Evolutionary conservation across 2,888 invertebrate species (phyloP), one percentile per base, ranked within the genome.

Genomic region (Hyalella azteca): DNA sequence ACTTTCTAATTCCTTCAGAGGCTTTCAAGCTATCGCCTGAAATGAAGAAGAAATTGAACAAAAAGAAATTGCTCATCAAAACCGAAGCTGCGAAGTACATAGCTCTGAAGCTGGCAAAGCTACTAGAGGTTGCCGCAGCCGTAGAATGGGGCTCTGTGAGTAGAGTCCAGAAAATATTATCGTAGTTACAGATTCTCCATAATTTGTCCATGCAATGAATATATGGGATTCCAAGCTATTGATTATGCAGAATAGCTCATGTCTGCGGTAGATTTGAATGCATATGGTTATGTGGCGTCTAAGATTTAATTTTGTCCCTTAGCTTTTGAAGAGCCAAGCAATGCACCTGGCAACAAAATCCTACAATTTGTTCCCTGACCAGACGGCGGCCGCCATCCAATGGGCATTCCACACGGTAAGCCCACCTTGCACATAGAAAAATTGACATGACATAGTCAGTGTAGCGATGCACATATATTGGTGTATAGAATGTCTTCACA

Each of bases 361-460:
- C 3, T 54, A 54, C 54, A 29, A 29, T 5, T 29, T 54, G 1
- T 54, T 54, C 54, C 54, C 54, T 3, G 54, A 54, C 54, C 54
- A 54, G 26, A 54, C 54, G 0, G 54, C 54, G 1, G 54, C 54
- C 4, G 54, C 54, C 26, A 54, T 54, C 9, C 54, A 54, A 13
- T 54, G 54, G 54, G 54, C 54, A 5, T 54, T 54, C 54, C 54
- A 54, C 26, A 54, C 54, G 54, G 54, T 54, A 29, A 54, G 54
- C 15, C n/a, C n/a, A n/a, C n/a, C n/a, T n/a, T n/a, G n/a, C n/a
- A n/a, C n/a, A n/a, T n/a, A n/a, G n/a, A n/a, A n/a, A n/a, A n/a
- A n/a, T n/a, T n/a, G n/a, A n/a, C n/a, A n/a, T n/a, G n/a, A n/a
- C n/a, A n/a, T n/a, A n/a, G n/a, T n/a, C n/a, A n/a, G n/a, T n/a